These are phyloP conservation scores for Arge pagana DNA, from an alignment of 2,888 invertebrate genomes.

Conservation along the genomic window DNA sequence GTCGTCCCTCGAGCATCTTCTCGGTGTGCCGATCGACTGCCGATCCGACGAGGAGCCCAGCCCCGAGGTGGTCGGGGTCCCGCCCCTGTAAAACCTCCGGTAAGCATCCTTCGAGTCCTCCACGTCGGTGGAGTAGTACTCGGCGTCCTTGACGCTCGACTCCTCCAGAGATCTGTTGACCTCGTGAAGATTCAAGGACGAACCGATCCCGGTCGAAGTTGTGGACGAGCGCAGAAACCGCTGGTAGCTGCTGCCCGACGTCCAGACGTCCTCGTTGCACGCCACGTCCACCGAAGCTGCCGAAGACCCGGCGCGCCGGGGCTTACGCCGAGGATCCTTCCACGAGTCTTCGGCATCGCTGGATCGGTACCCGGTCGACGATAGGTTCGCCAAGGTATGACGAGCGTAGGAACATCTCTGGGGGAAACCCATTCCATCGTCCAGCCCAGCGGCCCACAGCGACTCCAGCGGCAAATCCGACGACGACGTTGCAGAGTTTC, in stretches of 20 bases:
- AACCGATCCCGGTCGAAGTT: conserved; percentile 48
- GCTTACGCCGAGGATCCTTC: conserved; percentile 43
- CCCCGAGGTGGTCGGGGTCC: conserved; percentile 49
- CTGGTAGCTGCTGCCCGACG: conserved; percentile 44
- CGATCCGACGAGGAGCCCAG: conserved; percentile 48
- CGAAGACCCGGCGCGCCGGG: conserved; percentile 48
- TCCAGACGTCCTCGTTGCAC: conserved; percentile 50
- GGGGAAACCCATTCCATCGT: conserved; percentile 54
- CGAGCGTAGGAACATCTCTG: conserved; percentile 50
- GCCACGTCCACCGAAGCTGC: conserved; percentile 46
- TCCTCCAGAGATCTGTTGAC: conserved; percentile 49
- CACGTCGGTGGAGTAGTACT: conserved; percentile 47
- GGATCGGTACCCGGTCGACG: conserved; percentile 28
- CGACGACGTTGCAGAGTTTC: conserved; percentile 30
- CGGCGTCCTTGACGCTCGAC: conserved; percentile 46
- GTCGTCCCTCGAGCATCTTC: conserved; percentile 36
- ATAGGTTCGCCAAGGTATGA: conserved; percentile 38
- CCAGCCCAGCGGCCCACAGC: conserved; percentile 56
- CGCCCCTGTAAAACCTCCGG: conserved; percentile 43
- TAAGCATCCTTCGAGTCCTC: conserved; percentile 44
- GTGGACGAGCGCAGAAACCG: conserved; percentile 48
- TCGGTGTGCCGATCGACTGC: conserved; percentile 44
- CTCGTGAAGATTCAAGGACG: conserved; percentile 48
- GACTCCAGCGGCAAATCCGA: conserved; percentile 53
- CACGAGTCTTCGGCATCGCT: conserved; percentile 45